Base-by-base conservation (phyloP, 2,113 vertebrate genomes). In the Tursiops truncatus region DNA sequence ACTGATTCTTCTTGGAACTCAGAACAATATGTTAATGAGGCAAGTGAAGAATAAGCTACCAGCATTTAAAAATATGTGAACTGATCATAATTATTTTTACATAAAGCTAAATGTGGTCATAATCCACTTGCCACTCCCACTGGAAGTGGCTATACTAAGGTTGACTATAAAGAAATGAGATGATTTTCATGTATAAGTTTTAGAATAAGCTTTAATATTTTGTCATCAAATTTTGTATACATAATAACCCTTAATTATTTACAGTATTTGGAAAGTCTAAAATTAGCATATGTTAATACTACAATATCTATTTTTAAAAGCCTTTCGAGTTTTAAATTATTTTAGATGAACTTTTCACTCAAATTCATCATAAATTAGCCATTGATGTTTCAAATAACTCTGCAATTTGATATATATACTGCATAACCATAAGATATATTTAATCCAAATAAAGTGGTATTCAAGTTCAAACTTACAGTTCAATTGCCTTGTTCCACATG, bases 401-500 rank as follows among this genome's bases (percentile, higher is more conserved):
- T 92, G 5, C 11, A 88, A 96, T 80, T 87, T 36, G 10, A 81
- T 36, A 77, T 11, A 60, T 50, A 89, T 47, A 17, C 74, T 94
- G 95, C 0, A 92, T 84, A 84, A 77, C 18, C 58, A 41, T 77
- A 84, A 63, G 21, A 94, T 94, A 76, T 91, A 94, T 56, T 74
- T 65, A 94, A 91, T 63, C 13, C n/a, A 89, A 94, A 84, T 65
- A 95, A 94, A 96, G 7, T 96, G 20, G 44, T 90, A 94, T 80
- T 20, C 28, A 97, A 71, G 2, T 79, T 67, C 63, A 96, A 87
- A 99, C 99, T 99, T 98, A 99, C 99, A 99, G 98, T 99, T 99
- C 99, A 98, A 99, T 99, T 98, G 99, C 99, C 98, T 99, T 99
- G 99, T 99, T 99, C 99, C 99, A 99, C 99, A 99, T 99, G 97